Evolutionary conservation across 2,888 invertebrate species (phyloP).

Genomic region (Teleogryllus oceanicus): DNA sequence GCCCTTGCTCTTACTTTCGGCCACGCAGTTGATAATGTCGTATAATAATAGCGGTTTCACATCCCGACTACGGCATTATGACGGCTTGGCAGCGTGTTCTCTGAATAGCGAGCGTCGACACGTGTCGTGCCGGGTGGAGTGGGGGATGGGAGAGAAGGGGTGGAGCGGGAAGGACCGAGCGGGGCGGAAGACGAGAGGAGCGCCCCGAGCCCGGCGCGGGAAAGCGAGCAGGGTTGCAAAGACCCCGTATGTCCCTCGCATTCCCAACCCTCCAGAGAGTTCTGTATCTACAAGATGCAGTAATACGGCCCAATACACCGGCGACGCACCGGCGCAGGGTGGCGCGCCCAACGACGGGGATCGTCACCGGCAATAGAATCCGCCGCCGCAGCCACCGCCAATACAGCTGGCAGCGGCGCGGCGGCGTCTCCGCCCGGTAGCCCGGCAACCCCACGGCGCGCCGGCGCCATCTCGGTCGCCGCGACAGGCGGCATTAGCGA

Average conservation of each 20-base stretch:
- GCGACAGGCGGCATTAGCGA: too few relatives aligned
- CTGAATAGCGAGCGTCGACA: background rate
- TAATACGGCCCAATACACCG: conserved; percentile 5
- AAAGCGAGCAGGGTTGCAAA: background rate
- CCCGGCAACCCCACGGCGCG: too few relatives aligned
- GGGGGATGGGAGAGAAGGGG: background rate
- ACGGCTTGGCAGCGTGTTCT: background rate
- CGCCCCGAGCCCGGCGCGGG: background rate
- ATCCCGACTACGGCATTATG: background rate
- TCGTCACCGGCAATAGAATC: background rate
- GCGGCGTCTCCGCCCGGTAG: too few relatives aligned
- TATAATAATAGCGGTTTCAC: background rate
- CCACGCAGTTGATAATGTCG: background rate
- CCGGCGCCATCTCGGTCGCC: too few relatives aligned
- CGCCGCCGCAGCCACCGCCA: background rate
- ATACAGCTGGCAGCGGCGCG: too few relatives aligned
- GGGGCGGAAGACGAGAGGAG: background rate
- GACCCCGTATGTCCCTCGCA: background rate
- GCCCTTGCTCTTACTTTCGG: background rate
- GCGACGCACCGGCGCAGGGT: background rate
- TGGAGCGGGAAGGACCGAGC: background rate
- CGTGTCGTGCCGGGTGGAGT: background rate
- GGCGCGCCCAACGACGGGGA: background rate
- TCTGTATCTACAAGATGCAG: conserved; percentile 18
- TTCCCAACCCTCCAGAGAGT: background rate